phyloP scores from a whole-genome alignment of 2,113 vertebrate species.

The Halichoeres trimaculatus region DNA sequence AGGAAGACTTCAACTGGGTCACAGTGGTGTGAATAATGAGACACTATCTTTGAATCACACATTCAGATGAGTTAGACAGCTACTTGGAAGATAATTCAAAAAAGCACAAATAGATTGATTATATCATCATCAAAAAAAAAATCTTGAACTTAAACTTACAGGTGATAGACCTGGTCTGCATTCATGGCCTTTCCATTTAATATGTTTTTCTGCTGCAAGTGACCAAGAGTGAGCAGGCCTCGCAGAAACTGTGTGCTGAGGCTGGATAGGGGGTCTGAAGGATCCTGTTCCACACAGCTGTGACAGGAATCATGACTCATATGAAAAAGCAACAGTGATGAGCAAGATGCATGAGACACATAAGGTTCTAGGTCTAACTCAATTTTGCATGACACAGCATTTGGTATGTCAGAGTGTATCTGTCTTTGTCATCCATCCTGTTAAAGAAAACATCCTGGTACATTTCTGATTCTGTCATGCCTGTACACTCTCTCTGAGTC shows the following conservation, averaged over 20 bases:
- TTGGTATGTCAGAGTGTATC: neutral
- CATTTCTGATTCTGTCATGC: slow-evolving; percentile 24
- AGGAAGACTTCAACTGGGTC: slow-evolving; percentile 8
- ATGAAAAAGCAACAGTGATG: neutral
- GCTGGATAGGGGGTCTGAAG: slow-evolving; percentile 64
- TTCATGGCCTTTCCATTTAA: slow-evolving; percentile 56
- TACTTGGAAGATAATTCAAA: neutral
- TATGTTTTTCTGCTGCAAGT: slow-evolving; percentile 58
- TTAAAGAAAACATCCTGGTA: slow-evolving; percentile 32
- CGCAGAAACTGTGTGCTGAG: slow-evolving; percentile 71
- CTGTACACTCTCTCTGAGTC: slow-evolving; percentile 37
- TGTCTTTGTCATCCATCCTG: neutral
- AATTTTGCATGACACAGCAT: neutral
- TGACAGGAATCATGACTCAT: neutral
- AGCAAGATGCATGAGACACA: too few relatives aligned
- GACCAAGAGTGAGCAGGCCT: slow-evolving; percentile 75
- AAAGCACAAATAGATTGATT: neutral
- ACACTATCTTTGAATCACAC: slow-evolving; percentile 15
- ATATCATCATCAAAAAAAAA: neutral
- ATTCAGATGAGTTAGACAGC: neutral
- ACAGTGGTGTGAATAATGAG: slow-evolving; percentile 6
- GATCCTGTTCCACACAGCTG: slow-evolving; percentile 60
- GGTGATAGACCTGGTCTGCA: slow-evolving; percentile 74
- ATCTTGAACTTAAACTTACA: slow-evolving; percentile 56
- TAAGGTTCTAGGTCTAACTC: neutral